Evolutionary conservation across 2,113 vertebrate species (phyloP).

Genomic region (Psephotus haematonotus): DNA sequence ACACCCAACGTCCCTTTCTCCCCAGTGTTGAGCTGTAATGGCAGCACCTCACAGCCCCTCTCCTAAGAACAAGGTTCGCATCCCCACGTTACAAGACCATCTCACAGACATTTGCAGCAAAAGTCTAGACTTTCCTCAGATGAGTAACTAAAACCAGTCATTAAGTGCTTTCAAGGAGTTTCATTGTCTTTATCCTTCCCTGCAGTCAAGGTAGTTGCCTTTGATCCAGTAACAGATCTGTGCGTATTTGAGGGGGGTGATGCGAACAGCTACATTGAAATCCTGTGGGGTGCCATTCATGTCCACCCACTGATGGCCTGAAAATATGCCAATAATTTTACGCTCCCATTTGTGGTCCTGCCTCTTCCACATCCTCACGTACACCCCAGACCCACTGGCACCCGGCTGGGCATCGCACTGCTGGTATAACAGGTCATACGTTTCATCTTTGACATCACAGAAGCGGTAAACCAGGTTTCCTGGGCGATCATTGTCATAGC

Average conservation of each 20-base stretch:
- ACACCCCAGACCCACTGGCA: constrained; percentile 94
- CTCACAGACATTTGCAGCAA: neutral
- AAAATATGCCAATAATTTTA: constrained; percentile 96
- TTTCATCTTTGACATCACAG: constrained; percentile 91
- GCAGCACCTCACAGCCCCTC: constrained; percentile 17
- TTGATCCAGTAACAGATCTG: constrained; percentile 99
- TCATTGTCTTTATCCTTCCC: constrained; percentile 82
- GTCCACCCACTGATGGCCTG: constrained; percentile 97
- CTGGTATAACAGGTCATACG: constrained; percentile 92
- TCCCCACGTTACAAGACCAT: neutral
- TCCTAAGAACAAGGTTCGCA: constrained; percentile 28
- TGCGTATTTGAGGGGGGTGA: constrained; percentile 96
- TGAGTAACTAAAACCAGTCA: constrained; percentile 44
- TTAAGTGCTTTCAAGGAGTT: constrained; percentile 39
- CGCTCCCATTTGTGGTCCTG: constrained; percentile 88
- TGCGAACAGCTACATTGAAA: constrained; percentile 95
- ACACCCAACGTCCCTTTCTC: neutral
- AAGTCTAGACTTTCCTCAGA: constrained; percentile 44
- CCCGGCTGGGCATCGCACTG: constrained; percentile 95
- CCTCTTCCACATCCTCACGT: constrained; percentile 93
- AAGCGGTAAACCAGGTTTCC: constrained; percentile 95
- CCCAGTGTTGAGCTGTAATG: neutral
- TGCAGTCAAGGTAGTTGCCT: constrained; percentile 94
- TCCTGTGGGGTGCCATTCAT: constrained; percentile 88
- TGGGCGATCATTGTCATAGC: constrained; percentile 90